Percentiles rank a stretch among this genome's conserved stretches.
These are phyloP conservation scores for Formica selysi DNA, from an alignment of 1,140 invertebrate genomes.

Conservation along the genomic window DNA sequence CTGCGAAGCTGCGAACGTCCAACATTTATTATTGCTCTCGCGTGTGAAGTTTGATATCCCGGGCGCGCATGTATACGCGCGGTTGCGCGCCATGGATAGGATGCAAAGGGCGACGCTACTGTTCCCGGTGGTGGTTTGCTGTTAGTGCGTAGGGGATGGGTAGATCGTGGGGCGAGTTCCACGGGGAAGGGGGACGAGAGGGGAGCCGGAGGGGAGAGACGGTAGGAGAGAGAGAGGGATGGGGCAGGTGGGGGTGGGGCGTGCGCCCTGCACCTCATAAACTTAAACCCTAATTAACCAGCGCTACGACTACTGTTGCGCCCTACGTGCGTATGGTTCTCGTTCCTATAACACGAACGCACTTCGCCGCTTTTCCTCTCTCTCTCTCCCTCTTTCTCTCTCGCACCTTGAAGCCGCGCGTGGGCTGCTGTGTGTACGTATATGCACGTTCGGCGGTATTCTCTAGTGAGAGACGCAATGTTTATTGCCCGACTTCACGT, in stretches of 20 bases:
- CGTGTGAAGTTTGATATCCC: slow-evolving; percentile 82
- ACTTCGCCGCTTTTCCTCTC: slow-evolving; percentile 81
- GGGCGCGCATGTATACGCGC: slow-evolving; percentile 71
- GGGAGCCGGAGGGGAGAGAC: slow-evolving; percentile 43
- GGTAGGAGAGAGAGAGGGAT: slow-evolving; percentile 54
- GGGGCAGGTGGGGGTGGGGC: slow-evolving; percentile 71
- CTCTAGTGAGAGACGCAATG: slow-evolving; percentile 83
- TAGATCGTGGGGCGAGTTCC: slow-evolving; percentile 71
- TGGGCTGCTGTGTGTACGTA: slow-evolving; percentile 6
- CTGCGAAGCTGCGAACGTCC: slow-evolving; percentile 76
- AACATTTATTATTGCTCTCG: slow-evolving; percentile 80
- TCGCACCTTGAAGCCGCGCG: background rate
- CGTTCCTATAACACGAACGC: slow-evolving; percentile 83
- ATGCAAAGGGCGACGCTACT: slow-evolving; percentile 73
- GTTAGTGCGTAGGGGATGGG: slow-evolving; percentile 71
- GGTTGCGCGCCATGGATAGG: slow-evolving; percentile 66
- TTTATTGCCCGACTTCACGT: slow-evolving; percentile 85
- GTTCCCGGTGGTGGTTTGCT: slow-evolving; percentile 68
- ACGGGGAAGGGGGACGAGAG: slow-evolving; percentile 7
- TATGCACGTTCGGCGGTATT: slow-evolving; percentile 75
- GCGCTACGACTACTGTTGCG: slow-evolving; percentile 86
- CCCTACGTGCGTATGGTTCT: slow-evolving; percentile 84
- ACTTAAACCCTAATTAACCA: slow-evolving; percentile 87
- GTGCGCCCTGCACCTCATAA: slow-evolving; percentile 87
- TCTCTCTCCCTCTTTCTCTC: slow-evolving; percentile 61